A percentile compares a stretch with the other conserved stretches of the same genome.
Conservation (phyloP, 2,113 vertebrate genomes). For the Sorex fumeus region DNA sequence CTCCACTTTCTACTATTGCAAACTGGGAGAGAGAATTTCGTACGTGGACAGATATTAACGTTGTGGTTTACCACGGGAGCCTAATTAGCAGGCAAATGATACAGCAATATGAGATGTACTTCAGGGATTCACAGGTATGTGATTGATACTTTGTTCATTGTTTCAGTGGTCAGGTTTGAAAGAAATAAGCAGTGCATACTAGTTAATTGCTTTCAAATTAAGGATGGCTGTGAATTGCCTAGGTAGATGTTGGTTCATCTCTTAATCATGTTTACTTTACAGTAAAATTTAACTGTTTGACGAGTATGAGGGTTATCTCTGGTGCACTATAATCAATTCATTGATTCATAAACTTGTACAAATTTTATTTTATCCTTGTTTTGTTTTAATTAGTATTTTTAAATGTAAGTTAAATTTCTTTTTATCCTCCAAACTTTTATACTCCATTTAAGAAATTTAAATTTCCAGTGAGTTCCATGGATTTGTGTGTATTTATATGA, state of each 20-base stretch:
- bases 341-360: conserved; percentile 6
- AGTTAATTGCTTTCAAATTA: conserved; percentile 6
- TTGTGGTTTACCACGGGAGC: conserved; percentile 98
- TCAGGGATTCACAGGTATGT: conserved; percentile 96
- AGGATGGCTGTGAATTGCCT: conserved; percentile 43
- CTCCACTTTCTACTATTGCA: conserved; percentile 98
- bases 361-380: not conserved
- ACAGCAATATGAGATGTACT: conserved; percentile 99
- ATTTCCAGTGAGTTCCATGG: not conserved
- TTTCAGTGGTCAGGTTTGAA: conserved; percentile 37
- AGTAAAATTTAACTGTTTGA: conserved; percentile 39
- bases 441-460: conserved; percentile 2
- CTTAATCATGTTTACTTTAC: conserved; percentile 36
- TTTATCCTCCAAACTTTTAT: not conserved
- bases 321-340: conserved; percentile 10
- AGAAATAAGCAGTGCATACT: not conserved
- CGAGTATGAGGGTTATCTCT: not conserved
- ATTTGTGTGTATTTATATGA: conserved; percentile 30
- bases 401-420: conserved; percentile 60
- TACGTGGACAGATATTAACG: conserved; percentile 97
- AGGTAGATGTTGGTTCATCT: conserved; percentile 38
- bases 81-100: conserved; percentile 99
- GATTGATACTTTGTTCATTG: not conserved
- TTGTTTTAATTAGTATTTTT: conserved; percentile 29
- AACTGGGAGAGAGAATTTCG: conserved; percentile 99